Percentiles rank a stretch among this genome's conserved stretches.
phyloP scores from a whole-genome alignment of 2,888 invertebrate species.

The Xestobium rufovillosum region DNA sequence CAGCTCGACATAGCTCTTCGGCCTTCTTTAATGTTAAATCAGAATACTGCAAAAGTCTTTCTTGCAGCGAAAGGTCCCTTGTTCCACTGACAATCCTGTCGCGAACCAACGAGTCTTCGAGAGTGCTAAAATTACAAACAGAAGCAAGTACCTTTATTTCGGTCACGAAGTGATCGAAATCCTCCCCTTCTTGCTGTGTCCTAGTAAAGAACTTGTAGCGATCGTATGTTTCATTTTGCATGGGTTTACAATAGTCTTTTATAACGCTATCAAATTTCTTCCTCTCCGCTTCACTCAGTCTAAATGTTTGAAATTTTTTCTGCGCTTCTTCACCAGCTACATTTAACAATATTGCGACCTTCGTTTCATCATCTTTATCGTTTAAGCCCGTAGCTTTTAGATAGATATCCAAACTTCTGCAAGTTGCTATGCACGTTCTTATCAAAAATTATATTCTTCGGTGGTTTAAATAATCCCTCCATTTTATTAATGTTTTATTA shows the following conservation, averaged over 20 bases:
- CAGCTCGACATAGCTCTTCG: constrained; percentile 19
- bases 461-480: constrained; percentile 9
- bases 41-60: constrained; percentile 15
- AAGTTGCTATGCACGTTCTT: constrained; percentile 3
- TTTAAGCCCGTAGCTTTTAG: too few relatives aligned
- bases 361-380: constrained; percentile 5
- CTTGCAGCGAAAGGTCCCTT: constrained; percentile 18
- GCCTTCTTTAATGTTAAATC: constrained; percentile 15
- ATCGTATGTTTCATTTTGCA: constrained; percentile 19
- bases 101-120: constrained; percentile 16
- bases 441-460: constrained; percentile 3
- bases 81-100: too few relatives aligned
- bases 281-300: constrained; percentile 9
- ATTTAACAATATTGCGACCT: too few relatives aligned
- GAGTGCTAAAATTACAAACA: constrained; percentile 18
- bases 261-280: constrained; percentile 13
- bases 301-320: constrained; percentile 20
- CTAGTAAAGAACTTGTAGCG: constrained; percentile 19
- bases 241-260: constrained; percentile 17
- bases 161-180: constrained; percentile 18
- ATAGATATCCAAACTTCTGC: constrained; percentile 4
- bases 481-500: constrained; percentile 19
- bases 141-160: constrained; percentile 18
- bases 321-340: constrained; percentile 21
- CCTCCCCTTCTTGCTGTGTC: constrained; percentile 17